Evolutionary conservation across 2,113 vertebrate species (phyloP).

Genomic region (Rhadina sibilatrix): DNA sequence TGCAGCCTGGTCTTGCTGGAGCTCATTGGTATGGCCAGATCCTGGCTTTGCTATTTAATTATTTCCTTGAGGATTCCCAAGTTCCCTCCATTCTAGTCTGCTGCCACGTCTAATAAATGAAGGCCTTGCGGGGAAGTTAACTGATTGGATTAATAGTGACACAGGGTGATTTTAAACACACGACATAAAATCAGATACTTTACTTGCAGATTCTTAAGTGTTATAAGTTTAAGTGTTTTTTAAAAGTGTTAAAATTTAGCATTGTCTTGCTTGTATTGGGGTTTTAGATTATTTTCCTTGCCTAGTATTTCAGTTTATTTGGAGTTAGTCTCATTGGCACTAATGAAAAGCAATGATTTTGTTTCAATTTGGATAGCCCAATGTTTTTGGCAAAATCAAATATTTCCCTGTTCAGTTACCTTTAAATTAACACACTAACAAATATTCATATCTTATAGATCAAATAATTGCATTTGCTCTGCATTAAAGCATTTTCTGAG

Average conservation of each 20-base stretch:
- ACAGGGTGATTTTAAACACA: neutral
- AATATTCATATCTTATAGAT: neutral
- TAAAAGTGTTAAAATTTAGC: neutral
- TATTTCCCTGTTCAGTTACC: neutral
- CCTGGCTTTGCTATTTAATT: neutral
- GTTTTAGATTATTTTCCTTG: neutral
- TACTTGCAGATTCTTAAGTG: neutral
- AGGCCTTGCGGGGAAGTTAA: neutral
- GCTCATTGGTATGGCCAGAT: neutral
- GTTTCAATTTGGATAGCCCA: neutral
- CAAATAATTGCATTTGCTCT: neutral
- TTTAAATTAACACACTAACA: neutral
- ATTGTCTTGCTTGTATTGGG: neutral
- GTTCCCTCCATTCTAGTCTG: neutral
- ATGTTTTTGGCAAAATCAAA: neutral
- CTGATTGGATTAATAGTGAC: neutral
- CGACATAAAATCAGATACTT: neutral
- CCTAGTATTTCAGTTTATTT: neutral
- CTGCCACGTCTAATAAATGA: constrained; percentile 14
- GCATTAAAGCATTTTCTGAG: neutral
- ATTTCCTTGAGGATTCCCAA: neutral
- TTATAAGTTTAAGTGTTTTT: neutral
- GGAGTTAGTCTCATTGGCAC: neutral
- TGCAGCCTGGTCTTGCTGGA: neutral
- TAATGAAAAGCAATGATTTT: neutral